These are phyloP conservation scores for Myiotriccus ornatus DNA, from an alignment of 2,797 vertebrate genomes.

Conservation along the genomic window DNA sequence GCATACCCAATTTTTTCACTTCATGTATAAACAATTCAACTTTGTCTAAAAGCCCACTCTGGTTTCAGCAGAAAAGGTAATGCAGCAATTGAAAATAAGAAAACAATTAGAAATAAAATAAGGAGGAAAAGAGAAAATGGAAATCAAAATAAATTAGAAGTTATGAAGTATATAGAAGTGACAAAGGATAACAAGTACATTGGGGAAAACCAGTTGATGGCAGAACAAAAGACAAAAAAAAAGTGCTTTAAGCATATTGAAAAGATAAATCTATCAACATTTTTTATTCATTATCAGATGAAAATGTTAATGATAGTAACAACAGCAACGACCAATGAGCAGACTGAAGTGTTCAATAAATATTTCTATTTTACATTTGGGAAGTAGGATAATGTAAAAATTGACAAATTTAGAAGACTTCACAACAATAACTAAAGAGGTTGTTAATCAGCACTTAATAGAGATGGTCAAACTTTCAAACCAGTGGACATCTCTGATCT, in stretches of 20 bases:
- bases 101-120: not conserved
- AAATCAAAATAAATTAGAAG: not conserved
- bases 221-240: not conserved
- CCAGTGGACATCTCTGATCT: not conserved
- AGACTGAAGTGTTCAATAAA: not conserved
- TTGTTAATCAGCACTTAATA: not conserved
- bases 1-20: not conserved
- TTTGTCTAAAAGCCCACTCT: not conserved
- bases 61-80: not conserved
- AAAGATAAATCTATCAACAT: not conserved
- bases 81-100: not conserved
- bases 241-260: not conserved
- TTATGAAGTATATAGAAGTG: not conserved
- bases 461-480: not conserved
- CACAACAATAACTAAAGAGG: not conserved
- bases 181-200: not conserved
- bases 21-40: not conserved
- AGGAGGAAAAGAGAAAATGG: not conserved
- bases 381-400: not conserved
- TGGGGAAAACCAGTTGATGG: not conserved
- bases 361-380: not conserved
- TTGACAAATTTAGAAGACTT: not conserved
- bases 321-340: not conserved
- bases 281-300: not conserved
- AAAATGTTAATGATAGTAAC: not conserved